Conservation (phyloP, 2,797 vertebrate species). For the Trachops cirrhosus region DNA sequence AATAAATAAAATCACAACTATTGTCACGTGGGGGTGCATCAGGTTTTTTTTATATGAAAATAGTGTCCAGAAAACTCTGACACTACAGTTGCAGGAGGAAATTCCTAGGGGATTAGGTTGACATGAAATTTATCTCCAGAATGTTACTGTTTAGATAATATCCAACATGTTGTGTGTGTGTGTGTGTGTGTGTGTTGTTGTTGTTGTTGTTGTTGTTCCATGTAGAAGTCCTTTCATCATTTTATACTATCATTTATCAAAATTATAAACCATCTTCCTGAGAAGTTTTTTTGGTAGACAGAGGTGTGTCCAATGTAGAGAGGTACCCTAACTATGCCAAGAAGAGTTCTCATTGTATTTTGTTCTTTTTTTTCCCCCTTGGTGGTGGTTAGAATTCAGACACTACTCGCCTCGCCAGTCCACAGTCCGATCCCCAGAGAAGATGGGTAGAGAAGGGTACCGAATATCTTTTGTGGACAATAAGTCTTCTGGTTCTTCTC, state of each 20-base stretch:
- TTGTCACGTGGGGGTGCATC: not conserved
- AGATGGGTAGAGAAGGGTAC: slow-evolving; percentile 72
- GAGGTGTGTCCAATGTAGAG: not conserved
- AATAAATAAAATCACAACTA: slow-evolving; percentile 19
- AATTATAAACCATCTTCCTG: slow-evolving; percentile 36
- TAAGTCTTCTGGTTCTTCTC: slow-evolving; percentile 64
- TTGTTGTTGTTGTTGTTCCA: not conserved
- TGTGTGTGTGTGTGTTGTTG: not conserved
- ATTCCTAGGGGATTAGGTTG: not conserved
- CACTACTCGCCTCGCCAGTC: slow-evolving; percentile 68
- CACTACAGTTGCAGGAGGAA: not conserved
- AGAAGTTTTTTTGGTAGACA: slow-evolving; percentile 13
- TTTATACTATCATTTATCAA: slow-evolving; percentile 38
- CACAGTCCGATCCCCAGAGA: slow-evolving; percentile 75
- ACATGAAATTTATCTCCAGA: slow-evolving; percentile 36
- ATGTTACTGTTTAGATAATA: slow-evolving; percentile 12
- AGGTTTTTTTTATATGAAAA: slow-evolving; percentile 16
- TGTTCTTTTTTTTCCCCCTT: not conserved
- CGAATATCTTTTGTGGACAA: slow-evolving; percentile 78
- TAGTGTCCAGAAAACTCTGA: slow-evolving; percentile 5
- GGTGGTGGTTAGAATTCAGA: slow-evolving; percentile 73
- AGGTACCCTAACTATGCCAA: not conserved
- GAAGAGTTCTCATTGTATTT: slow-evolving; percentile 60
- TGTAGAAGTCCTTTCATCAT: not conserved
- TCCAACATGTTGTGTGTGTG: not conserved